These are phyloP conservation scores for Cairina moschata DNA, from an alignment of 2,113 vertebrate genomes.

Conservation along the genomic window DNA sequence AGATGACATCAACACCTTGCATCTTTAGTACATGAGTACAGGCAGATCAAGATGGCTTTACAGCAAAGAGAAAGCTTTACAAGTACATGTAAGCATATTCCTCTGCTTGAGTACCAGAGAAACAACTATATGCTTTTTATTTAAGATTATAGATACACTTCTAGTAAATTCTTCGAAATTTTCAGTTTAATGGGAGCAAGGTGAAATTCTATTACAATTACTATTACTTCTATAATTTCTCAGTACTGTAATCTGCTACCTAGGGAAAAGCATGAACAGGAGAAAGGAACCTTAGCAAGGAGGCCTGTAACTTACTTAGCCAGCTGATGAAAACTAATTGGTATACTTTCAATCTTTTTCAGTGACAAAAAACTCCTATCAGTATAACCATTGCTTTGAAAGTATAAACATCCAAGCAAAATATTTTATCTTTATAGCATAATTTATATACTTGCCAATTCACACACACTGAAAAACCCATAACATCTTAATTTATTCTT, in stretches of 20 bases:
- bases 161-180: not conserved
- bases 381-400: not conserved
- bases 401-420: not conserved
- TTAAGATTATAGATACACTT: not conserved
- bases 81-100: not conserved
- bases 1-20: not conserved
- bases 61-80: not conserved
- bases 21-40: not conserved
- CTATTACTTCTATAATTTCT: not conserved
- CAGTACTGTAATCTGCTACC: not conserved
- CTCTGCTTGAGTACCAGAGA: not conserved
- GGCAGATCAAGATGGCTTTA: not conserved
- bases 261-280: not conserved
- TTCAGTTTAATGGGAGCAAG: not conserved
- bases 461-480: not conserved
- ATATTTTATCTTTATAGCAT: not conserved
- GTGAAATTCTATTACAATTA: not conserved
- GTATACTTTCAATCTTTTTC: not conserved
- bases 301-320: not conserved
- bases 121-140: not conserved
- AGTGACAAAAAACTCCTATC: not conserved
- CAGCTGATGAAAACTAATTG: not conserved
- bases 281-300: not conserved
- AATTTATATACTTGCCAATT: not conserved
- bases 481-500: not conserved